Evolutionary conservation across 1,140 invertebrate species (phyloP).

Genomic region (Drosophila repletoides): DNA sequence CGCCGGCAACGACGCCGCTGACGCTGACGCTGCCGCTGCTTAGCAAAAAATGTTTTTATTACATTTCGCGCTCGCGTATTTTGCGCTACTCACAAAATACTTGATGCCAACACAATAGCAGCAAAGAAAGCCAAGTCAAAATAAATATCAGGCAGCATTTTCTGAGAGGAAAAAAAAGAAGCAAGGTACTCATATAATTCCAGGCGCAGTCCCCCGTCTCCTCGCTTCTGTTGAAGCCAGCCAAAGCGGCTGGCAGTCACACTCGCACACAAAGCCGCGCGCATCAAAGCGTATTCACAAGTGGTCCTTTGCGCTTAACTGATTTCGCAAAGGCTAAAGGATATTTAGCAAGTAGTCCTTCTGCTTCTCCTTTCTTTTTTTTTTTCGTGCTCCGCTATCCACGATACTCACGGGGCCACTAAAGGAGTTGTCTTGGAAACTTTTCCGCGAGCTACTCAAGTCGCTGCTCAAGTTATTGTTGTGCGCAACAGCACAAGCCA

Average conservation of each 20-base stretch:
- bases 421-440: constrained; percentile 81
- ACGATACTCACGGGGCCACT: constrained; percentile 40
- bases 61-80: constrained; percentile 76
- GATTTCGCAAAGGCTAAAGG: constrained; percentile 76
- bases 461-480: constrained; percentile 72
- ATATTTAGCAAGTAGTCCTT: constrained; percentile 75
- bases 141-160: constrained; percentile 60
- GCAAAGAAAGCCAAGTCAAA: constrained; percentile 47
- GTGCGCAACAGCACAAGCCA: constrained; percentile 25
- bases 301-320: constrained; percentile 77
- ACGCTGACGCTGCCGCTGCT: constrained; percentile 9
- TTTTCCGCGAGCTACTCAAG: constrained; percentile 76
- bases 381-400: neutral
- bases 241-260: constrained; percentile 52
- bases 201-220: neutral
- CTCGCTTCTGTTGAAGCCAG: neutral
- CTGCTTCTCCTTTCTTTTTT: constrained; percentile 21
- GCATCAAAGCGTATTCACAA: constrained; percentile 82
- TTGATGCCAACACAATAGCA: constrained; percentile 55
- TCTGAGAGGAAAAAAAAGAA: constrained; percentile 19
- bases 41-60: constrained; percentile 78
- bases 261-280: constrained; percentile 69
- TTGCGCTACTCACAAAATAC: constrained; percentile 77
- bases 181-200: constrained; percentile 40
- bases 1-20: no score